Percentiles rank a stretch among this genome's conserved stretches.
phyloP scores from a whole-genome alignment of 2,888 invertebrate genomes.

The Drosophila histrio region DNA sequence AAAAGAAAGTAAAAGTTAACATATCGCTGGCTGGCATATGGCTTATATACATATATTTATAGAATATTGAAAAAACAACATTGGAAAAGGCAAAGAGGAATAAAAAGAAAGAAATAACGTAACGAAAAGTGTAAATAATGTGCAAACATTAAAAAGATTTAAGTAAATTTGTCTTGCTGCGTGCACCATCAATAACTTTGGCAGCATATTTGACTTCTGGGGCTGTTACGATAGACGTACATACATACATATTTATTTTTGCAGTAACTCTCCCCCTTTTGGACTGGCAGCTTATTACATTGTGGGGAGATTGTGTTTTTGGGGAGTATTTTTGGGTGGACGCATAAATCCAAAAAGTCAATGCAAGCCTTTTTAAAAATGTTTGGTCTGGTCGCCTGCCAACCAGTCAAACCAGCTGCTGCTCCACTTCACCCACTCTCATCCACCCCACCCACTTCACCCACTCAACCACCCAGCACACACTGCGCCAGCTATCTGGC shows the following conservation, averaged over 20 bases:
- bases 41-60: slow-evolving; percentile 59
- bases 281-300: slow-evolving; percentile 34
- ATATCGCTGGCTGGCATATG: slow-evolving; percentile 16
- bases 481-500: slow-evolving; percentile 62
- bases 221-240: slow-evolving; percentile 12
- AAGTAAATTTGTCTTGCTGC: slow-evolving; percentile 79
- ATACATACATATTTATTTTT: slow-evolving; percentile 12
- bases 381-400: slow-evolving; percentile 30
- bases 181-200: slow-evolving; percentile 76
- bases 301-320: slow-evolving; percentile 22
- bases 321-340: slow-evolving; percentile 14
- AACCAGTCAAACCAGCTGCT: slow-evolving; percentile 30
- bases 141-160: slow-evolving; percentile 79
- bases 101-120: slow-evolving; percentile 6
- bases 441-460: neutral
- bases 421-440: slow-evolving; percentile 5
- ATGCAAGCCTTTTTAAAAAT: slow-evolving; percentile 58
- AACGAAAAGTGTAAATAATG: slow-evolving; percentile 64
- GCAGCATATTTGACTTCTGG: slow-evolving; percentile 73
- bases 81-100: neutral
- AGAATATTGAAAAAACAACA: slow-evolving; percentile 58
- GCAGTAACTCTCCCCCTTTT: slow-evolving; percentile 1
- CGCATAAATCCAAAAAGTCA: slow-evolving; percentile 62
- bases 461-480: neutral
- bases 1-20: slow-evolving; percentile 24